Base-by-base conservation (phyloP, 2,113 vertebrate species). In the Anhinga rufa region DNA sequence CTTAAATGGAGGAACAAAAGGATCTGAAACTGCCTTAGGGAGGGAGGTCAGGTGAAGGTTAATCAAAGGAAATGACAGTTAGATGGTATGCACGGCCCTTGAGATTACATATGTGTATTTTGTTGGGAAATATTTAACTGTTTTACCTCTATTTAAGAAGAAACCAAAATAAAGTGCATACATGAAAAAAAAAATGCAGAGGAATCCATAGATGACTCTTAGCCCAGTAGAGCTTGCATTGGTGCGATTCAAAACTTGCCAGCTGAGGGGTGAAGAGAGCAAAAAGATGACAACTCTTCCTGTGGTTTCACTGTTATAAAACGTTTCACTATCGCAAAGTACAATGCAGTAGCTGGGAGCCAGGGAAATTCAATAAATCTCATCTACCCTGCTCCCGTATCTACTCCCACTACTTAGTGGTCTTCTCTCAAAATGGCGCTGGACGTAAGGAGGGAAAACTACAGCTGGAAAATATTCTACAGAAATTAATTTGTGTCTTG, bases 61-160 rank as follows among this genome's bases (percentile, higher is more conserved):
- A 98, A 98, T 98, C 96, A 97, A 97, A 98, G 98, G 98, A 98
- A 98, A 98, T 98, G 97, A 97, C 96, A 95, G 94, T 95, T 97
- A 75, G 88, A 96, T 97, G 95, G 95, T 95, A 97, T 97, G 97
- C 93, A 91, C 34, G 21, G 95, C 96, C 97, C 96, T 90, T 79
- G 76, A 96, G 91, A 97, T 90, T 81, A 91, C 82, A 89, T 79
- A 15, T 57, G 86, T 29, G 72, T 8, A 1, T 90, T 93, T 75
- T 9, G 14, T 7, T 14, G 91, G 94, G 95, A 95, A 97, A 96
- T 79, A 86, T 94, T 94, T 96, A 92, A 93, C 93, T 93, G 93
- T 25, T 96, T 88, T 88, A 49, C 19, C 48, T 95, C 93, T 92
- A 42, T 95, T 96, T 95, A 71, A 92, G 91, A 36, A 29, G 86